Conservation (phyloP, 1,140 invertebrate species). For the Steinernema khuongi region DNA sequence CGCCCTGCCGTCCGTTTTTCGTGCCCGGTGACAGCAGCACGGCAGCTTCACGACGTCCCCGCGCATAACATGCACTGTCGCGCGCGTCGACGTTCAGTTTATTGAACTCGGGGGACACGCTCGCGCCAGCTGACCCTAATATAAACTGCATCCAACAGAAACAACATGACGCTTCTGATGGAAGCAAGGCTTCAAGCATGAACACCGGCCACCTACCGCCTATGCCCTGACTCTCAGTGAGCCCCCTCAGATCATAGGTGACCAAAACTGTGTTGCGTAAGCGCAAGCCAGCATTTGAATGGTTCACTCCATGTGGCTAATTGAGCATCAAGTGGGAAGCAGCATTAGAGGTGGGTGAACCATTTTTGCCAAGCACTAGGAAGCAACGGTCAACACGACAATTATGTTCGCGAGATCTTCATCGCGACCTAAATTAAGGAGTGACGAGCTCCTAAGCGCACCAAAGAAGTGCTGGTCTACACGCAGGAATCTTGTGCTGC, state of each 20-base stretch:
- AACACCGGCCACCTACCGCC: no score
- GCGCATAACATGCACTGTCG: constrained; percentile 2
- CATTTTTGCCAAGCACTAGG: no score
- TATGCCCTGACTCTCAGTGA: no score
- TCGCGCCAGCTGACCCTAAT: constrained; percentile 15
- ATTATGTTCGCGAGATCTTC: neutral
- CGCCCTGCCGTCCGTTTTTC: neutral
- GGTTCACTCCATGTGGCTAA: no score
- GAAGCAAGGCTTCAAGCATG: no score
- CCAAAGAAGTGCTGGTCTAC: neutral
- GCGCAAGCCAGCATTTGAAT: no score
- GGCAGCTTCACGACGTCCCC: constrained; percentile 10
- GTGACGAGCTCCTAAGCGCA: constrained; percentile 7
- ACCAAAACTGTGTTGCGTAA: no score
- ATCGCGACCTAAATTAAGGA: constrained; percentile 15
- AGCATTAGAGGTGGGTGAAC: no score
- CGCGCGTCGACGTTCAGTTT: neutral
- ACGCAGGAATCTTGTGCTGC: neutral
- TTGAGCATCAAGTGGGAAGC: no score
- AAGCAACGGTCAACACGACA: neutral
- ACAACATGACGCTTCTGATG: neutral
- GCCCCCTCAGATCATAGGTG: no score
- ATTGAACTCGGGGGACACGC: constrained; percentile 16
- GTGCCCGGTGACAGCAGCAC: neutral
- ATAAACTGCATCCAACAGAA: neutral